Base-by-base conservation (phyloP, 2,888 invertebrate genomes). In the Lasioglossum zephyrum region DNA sequence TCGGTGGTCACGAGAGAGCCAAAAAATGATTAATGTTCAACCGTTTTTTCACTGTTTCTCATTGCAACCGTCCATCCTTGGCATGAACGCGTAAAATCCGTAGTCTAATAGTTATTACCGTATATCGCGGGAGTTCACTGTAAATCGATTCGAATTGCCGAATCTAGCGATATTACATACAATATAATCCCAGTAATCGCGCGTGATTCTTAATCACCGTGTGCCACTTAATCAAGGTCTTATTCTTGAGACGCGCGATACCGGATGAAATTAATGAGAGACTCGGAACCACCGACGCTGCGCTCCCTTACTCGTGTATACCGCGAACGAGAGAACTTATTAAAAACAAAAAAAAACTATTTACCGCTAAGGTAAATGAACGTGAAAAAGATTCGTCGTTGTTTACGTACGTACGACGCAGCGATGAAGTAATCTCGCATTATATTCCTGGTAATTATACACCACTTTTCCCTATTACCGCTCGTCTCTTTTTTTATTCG, bases 401-500 rank as follows among this genome's bases (percentile, higher is more conserved):
- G 77, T 75, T 77, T 60, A 18, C 8, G 44, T 39, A 8, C 47
- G 47, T 31, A 9, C 60, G 69, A 36, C 44, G 75, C 57, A 49
- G 22, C 77, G 76, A 85, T 77, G 70, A 82, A 70, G 74, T 72
- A 82, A 87, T 79, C 57, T 60, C 44, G 69, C 63, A 60, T 74
- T 77, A 77, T 72, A 77, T 75, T 70, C 79, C 73, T 79, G 9
- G 36, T 57, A 78, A 85, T 87, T 82, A 80, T 26, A 78, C 79
- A 57, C 73, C 76, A 76, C 69, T 87, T 85, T 79, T 78, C 76
- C 72, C 66, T 69, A 77, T 82, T 85, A 73, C 63, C 47, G 75
- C 60, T 16, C 39, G 39, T 39, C 13, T 16, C 53, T 57, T 75
- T 76, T 74, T 77, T 9, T n/a, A 8, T 16, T 63, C 60, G 69